A percentile compares a stretch with the other conserved stretches of the same genome.
Conservation (phyloP, 2,113 vertebrate genomes). For the Turdus rufiventris region DNA sequence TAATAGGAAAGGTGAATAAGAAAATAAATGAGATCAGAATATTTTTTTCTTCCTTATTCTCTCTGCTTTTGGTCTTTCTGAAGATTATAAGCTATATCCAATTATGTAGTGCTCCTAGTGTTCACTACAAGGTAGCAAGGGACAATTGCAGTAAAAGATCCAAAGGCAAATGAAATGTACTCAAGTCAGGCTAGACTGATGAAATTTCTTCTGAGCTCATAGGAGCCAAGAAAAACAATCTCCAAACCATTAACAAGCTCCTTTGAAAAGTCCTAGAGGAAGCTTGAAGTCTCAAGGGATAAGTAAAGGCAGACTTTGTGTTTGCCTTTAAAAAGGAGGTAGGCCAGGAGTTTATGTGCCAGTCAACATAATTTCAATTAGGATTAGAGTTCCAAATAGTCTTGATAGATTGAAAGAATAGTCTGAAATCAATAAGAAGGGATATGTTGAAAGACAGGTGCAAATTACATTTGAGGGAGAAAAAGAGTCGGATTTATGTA, state of each 20-base stretch:
- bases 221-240: slow-evolving; percentile 42
- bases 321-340: slow-evolving; percentile 24
- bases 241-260: slow-evolving; percentile 32
- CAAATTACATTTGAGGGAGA: slow-evolving; percentile 27
- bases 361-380: slow-evolving; percentile 48
- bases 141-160: not conserved
- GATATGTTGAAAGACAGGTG: slow-evolving; percentile 34
- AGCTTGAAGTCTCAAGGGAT: not conserved
- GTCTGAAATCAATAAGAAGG: slow-evolving; percentile 43
- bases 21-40: not conserved
- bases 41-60: not conserved
- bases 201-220: not conserved
- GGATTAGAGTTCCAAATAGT: slow-evolving; percentile 36
- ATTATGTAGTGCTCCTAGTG: not conserved
- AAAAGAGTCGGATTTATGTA: not conserved
- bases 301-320: not conserved
- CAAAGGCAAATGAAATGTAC: not conserved
- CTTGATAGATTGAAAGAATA: slow-evolving; percentile 34
- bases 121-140: not conserved
- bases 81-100: not conserved
- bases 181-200: not conserved
- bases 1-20: not conserved
- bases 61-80: not conserved
- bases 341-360: not conserved
- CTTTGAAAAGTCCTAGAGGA: slow-evolving; percentile 36